A percentile compares a stretch with the other conserved stretches of the same genome.
Evolutionary conservation across 2,797 vertebrate species (phyloP).

Genomic region (Odontamblyopus rebecca): DNA sequence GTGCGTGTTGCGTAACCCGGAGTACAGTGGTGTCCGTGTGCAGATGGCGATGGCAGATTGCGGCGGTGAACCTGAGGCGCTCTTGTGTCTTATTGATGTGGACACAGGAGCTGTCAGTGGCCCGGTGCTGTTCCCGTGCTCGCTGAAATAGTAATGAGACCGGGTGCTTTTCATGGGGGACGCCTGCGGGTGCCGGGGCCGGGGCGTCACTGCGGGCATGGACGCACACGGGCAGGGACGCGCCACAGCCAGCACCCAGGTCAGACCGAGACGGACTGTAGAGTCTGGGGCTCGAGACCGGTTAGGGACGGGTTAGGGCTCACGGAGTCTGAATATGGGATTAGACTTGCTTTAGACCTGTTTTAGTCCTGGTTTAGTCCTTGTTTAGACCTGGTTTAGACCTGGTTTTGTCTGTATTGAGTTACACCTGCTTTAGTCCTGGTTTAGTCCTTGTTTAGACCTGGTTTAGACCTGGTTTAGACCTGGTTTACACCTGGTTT

Average conservation of each 20-base stretch:
- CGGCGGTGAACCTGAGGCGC: conserved; percentile 59
- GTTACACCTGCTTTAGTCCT: neutral
- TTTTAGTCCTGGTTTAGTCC: too few species aligned
- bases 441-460: too few species aligned
- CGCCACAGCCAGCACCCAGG: conserved; percentile 28
- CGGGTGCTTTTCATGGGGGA: conserved; percentile 69
- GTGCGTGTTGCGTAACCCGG: neutral
- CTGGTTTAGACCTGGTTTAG: too few species aligned
- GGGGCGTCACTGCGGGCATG: conserved; percentile 21
- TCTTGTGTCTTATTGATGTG: conserved; percentile 74
- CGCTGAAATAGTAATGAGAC: conserved; percentile 80
- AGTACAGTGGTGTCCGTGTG: conserved; percentile 14
- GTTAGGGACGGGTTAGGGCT: neutral
- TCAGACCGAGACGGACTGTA: conserved; percentile 3
- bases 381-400: too few species aligned
- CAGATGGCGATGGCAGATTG: conserved; percentile 46
- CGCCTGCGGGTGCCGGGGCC: conserved; percentile 3
- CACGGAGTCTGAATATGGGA: too few species aligned
- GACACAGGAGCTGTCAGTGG: conserved; percentile 79
- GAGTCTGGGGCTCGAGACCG: neutral
- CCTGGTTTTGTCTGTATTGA: too few species aligned
- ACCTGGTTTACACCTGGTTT: too few species aligned
- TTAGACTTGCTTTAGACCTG: too few species aligned
- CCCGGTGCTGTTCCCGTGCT: conserved; percentile 63
- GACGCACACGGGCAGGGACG: conserved; percentile 25